A percentile compares a stretch with the other conserved stretches of the same genome.
These are phyloP conservation scores for Cervus canadensis DNA, from an alignment of 2,113 vertebrate genomes.

Conservation along the genomic window DNA sequence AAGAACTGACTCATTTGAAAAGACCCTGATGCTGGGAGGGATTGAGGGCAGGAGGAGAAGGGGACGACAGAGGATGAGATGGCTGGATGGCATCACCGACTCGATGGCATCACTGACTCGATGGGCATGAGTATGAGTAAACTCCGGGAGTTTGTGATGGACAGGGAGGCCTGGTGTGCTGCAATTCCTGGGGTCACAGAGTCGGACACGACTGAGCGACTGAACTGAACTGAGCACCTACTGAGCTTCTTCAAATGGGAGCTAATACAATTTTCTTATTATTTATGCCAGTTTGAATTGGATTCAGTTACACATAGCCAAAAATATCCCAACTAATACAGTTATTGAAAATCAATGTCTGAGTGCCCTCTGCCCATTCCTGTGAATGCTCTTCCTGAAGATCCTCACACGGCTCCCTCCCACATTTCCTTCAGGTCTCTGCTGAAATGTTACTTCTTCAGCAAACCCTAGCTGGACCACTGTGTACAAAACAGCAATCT, in stretches of 20 bases:
- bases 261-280: not conserved
- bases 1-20: too few species aligned
- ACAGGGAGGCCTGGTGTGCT: too few species aligned
- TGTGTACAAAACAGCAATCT: not conserved
- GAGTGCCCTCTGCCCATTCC: not conserved
- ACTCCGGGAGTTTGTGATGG: too few species aligned
- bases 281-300: not conserved
- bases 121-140: too few species aligned
- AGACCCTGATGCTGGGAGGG: too few species aligned
- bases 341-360: not conserved
- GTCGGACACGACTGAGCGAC: not conserved
- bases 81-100: too few species aligned
- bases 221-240: not conserved
- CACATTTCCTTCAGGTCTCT: not conserved
- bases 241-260: not conserved
- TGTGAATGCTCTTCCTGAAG: not conserved
- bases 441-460: not conserved
- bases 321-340: not conserved
- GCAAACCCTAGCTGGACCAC: not conserved
- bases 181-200: not conserved
- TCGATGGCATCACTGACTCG: too few species aligned
- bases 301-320: not conserved
- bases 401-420: not conserved
- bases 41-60: too few species aligned
- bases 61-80: too few species aligned